phyloP scores from a whole-genome alignment of 2,797 vertebrate genomes.

The Rhadinocentrus ornatus region DNA sequence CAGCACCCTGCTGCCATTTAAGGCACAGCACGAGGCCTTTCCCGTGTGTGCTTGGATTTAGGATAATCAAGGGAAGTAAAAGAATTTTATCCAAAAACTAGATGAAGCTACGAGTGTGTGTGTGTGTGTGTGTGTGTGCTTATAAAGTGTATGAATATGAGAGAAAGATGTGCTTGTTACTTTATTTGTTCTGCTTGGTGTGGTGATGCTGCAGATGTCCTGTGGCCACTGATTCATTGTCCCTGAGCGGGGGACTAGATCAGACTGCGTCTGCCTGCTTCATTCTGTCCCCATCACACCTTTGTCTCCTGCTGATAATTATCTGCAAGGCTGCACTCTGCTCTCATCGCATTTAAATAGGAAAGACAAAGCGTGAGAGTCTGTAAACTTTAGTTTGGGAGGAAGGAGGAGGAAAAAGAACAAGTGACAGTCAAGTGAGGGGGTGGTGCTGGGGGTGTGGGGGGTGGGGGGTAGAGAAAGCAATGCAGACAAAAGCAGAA shows the following conservation, averaged over 20 bases:
- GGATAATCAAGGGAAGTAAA: constrained; percentile 28
- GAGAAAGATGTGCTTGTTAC: neutral
- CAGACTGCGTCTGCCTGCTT: constrained; percentile 54
- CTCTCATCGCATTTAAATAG: constrained; percentile 44
- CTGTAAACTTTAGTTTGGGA: constrained; percentile 63
- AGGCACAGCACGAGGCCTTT: constrained; percentile 47
- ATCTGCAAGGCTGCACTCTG: constrained; percentile 65
- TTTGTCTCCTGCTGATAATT: constrained; percentile 68
- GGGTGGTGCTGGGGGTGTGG: neutral
- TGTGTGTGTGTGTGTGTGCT: constrained; percentile 6
- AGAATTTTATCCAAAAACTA: constrained; percentile 36
- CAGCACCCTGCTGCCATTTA: constrained; percentile 64
- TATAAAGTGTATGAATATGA: neutral
- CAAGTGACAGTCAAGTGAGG: constrained; percentile 14
- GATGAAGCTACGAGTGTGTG: constrained; percentile 25
- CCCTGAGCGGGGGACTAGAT: constrained; percentile 50
- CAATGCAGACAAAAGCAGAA: constrained; percentile 45
- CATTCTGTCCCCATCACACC: constrained; percentile 61
- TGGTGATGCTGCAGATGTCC: constrained; percentile 23
- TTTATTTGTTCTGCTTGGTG: constrained; percentile 7
- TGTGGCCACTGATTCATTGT: constrained; percentile 51
- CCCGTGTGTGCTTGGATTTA: constrained; percentile 9
- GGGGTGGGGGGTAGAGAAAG: constrained; percentile 26
- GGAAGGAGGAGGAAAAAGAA: constrained; percentile 11
- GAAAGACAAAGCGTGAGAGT: constrained; percentile 66